Conservation (phyloP, 2,888 invertebrate species). For the Dolichopus griseipennis region DNA sequence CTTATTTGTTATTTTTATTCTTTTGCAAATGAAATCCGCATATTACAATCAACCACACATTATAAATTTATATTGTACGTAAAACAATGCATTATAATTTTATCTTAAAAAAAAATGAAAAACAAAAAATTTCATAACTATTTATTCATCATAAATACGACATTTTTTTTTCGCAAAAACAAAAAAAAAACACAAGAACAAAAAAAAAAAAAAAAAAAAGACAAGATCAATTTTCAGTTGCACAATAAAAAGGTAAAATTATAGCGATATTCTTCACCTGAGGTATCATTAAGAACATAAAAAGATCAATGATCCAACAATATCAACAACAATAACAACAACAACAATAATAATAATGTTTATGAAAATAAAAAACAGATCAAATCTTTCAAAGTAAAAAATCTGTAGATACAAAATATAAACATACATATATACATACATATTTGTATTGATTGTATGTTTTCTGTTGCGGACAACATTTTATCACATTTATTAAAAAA, state of each 20-base stretch:
- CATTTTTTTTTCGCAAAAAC: no score
- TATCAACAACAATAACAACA: background rate
- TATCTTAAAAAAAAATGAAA: no score
- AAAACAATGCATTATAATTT: no score
- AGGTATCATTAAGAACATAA: background rate
- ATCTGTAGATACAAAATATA: background rate
- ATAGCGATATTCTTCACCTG: background rate
- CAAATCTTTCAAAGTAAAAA: no score
- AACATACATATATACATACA: background rate
- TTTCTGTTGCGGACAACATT: background rate
- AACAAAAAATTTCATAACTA: no score
- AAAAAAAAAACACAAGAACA: background rate
- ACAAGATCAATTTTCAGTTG: slow-evolving; percentile 3
- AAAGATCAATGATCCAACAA: slow-evolving; percentile 4
- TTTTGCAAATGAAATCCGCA: no score
- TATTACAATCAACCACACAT: no score
- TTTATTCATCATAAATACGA: no score
- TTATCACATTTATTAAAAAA: slow-evolving; percentile 4
- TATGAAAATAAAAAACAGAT: no score
- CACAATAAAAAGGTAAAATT: background rate
- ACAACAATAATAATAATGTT: no score
- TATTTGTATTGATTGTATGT: background rate
- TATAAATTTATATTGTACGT: no score
- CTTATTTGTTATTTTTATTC: no score
- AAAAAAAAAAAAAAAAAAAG: background rate